Evolutionary conservation across 2,797 vertebrate genomes (phyloP), one percentile per base, ranked within the genome.

Genomic region (Heliangelus exortis): DNA sequence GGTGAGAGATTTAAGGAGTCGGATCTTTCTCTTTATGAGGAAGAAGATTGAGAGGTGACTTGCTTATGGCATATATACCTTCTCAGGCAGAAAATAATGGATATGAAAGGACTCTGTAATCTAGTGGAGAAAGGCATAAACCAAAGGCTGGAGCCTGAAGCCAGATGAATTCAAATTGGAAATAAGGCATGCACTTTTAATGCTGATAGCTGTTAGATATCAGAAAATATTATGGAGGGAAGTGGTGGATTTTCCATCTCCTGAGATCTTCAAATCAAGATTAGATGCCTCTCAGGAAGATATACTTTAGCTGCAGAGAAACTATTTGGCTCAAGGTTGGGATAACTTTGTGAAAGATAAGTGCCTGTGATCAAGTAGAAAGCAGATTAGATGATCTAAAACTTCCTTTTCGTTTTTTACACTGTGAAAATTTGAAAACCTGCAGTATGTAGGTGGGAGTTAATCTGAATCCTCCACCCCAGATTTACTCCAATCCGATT

Each of bases 81-180:
- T 96, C 83, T 79, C 62, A 95, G 94, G 74, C 83, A 96, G 90
- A 95, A 96, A 94, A 93, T 93, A 95, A 91, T 79, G 78, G 88
- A 76, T 96, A 92, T 90, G 91, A 96, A 93, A 90, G 86, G 88
- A 89, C 77, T 91, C 83, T 50, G 31, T 96, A 96, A 96, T 96
- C 95, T 95, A 92, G 80, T 95, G 92, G 86, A 96, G 86, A 94
- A 94, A 94, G 48, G 77, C 53, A 73, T 95, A 95, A 94, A 95
- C 83, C 93, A 94, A 93, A 92, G 93, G 59, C 80, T 95, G 75
- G 41, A 95, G 95, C 93, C 95, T 87, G 92, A 84, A 96, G 94
- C 88, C 92, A 95, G 88, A 95, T 87, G 90, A 96, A 96, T 95
- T 96, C 95, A 96, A 96, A 95, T 89, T 93, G 93, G 93, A 95